Base-by-base conservation (phyloP, 1,140 invertebrate species). In the Drosophila virilis region DNA sequence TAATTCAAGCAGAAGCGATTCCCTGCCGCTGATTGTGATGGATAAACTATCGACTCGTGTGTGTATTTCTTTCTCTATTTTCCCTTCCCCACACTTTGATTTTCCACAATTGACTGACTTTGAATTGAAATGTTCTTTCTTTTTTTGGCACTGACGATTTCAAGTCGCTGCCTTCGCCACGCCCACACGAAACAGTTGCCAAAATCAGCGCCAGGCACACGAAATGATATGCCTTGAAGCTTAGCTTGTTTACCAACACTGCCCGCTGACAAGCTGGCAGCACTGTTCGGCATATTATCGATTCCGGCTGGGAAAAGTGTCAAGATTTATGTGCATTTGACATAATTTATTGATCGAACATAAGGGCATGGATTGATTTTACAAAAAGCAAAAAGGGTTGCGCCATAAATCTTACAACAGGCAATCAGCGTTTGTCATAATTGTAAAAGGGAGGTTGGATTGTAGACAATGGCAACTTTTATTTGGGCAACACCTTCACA, bases 1-100 rank as follows among this genome's bases (percentile, higher is more conserved):
- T 72, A 58, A 89, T 80, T 83, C 84, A 90, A 89, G 77, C 80
- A 84, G 85, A 90, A 89, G 75, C 88, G 80, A 84, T 90, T 69
- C 70, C 42, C 77, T 77, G 84, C 46, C 76, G 67, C 71, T 89
- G 84, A 89, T 89, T 89, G 80, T 89, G 84, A 89, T 89, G 80
- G 84, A 89, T 84, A 89, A 89, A 89, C 80, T 82, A 86, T 88
- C 59, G 43, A 72, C 28, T 12, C 17, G 1, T 17, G 13, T 59
- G 13, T 50, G 7, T 42, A 3, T 54, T 22, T 1, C 43, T 17
- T 17, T 10, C 15, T 4, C 15, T 4, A 28, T 28, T 28, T 28
- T 5, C 4, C 22, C 22, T 28, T 5, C 3, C n/a, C 37, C 58
- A 10, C 58, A 35, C 8, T 52, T 48, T 33, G 51, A 57, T 73